A percentile compares a stretch with the other conserved stretches of the same genome.
Evolutionary conservation across 2,113 vertebrate species (phyloP).

Genomic region (Xiphophorus maculatus): DNA sequence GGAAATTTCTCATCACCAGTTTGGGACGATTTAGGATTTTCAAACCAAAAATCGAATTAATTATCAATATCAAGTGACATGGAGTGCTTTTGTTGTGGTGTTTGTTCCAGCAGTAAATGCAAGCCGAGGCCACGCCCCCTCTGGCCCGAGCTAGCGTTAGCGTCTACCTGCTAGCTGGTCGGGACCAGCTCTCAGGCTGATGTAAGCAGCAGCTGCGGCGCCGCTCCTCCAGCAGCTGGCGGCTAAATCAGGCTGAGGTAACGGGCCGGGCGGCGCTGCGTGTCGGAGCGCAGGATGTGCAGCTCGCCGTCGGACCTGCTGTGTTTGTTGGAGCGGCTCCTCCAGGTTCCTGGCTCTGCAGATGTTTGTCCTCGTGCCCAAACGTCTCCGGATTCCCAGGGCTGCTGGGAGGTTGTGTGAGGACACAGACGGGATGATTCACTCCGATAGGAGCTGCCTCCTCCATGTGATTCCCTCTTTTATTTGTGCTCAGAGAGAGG

Average conservation of each 20-base stretch:
- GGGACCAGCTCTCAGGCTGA: too few species aligned
- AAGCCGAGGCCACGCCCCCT: too few species aligned
- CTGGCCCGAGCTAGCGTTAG: too few species aligned
- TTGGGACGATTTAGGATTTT: too few species aligned
- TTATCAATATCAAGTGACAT: too few species aligned
- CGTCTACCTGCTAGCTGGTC: too few species aligned
- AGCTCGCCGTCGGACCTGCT: neutral
- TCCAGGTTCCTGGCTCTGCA: slow-evolving; percentile 16
- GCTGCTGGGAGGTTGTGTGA: slow-evolving; percentile 29
- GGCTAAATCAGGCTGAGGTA: neutral
- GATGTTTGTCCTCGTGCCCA: slow-evolving; percentile 32
- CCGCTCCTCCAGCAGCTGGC: neutral
- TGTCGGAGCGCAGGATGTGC: neutral
- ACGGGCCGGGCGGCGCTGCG: too few species aligned
- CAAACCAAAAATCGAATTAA: too few species aligned
- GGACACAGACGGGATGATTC: slow-evolving; percentile 42
- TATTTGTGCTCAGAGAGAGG: slow-evolving; percentile 37
- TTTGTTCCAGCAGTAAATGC: too few species aligned
- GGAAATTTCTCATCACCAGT: too few species aligned
- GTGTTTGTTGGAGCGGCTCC: neutral
- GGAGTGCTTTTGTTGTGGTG: too few species aligned
- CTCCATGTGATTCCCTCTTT: slow-evolving; percentile 10
- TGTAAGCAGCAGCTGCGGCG: neutral
- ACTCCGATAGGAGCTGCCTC: slow-evolving; percentile 12
- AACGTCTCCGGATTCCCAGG: slow-evolving; percentile 25